These are phyloP conservation scores for Catharus ustulatus DNA, from an alignment of 2,797 vertebrate genomes.

Conservation along the genomic window DNA sequence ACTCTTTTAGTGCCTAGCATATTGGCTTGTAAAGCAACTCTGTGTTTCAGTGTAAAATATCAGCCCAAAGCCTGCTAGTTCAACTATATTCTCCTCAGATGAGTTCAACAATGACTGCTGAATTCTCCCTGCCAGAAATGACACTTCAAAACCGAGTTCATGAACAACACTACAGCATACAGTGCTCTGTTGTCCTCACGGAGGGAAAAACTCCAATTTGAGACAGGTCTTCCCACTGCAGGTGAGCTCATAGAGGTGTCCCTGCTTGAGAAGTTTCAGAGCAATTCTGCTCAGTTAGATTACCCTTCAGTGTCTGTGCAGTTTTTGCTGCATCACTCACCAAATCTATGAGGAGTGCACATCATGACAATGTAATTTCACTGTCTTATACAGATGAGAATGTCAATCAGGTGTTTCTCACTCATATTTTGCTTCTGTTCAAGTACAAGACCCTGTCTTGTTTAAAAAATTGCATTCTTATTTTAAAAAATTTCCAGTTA, in stretches of 20 bases:
- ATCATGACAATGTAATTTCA: neutral
- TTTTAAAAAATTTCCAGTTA: neutral
- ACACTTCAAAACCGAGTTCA: neutral
- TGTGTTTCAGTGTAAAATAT: neutral
- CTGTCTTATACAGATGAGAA: neutral
- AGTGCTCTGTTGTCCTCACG: neutral
- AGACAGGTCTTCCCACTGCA: neutral
- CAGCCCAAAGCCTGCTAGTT: neutral
- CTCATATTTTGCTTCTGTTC: neutral
- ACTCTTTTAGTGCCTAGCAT: neutral
- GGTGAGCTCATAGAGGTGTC: rapidly evolving
- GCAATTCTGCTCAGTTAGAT: neutral
- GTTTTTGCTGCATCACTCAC: neutral
- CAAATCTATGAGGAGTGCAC: neutral
- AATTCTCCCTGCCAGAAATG: neutral
- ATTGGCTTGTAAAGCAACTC: neutral
- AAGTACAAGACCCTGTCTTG: neutral
- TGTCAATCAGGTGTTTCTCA: neutral
- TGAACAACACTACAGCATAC: neutral
- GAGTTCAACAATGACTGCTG: neutral
- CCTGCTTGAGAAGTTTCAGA: neutral
- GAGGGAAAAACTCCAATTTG: neutral
- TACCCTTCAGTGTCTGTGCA: neutral
- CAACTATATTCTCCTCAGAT: neutral
- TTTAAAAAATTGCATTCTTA: neutral